phyloP scores from a whole-genome alignment of 1,140 invertebrate genomes.

The Uloborus diversus region DNA sequence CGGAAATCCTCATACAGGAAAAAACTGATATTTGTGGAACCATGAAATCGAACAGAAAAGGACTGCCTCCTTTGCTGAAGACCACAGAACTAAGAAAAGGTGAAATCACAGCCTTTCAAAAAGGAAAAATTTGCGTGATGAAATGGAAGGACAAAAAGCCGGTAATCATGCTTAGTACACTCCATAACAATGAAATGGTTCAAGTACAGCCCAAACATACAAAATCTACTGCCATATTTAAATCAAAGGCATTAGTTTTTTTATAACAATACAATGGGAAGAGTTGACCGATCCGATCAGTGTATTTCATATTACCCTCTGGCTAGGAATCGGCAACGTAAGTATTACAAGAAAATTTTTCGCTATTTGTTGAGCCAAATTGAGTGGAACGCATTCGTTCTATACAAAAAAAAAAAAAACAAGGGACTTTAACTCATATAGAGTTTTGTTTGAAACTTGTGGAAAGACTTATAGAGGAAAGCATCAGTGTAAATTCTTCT shows the following conservation, averaged over 20 bases:
- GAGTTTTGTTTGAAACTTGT: neutral
- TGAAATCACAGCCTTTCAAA: neutral
- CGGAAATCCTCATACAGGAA: neutral
- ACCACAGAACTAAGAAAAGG: neutral
- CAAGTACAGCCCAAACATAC: neutral
- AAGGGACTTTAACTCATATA: neutral
- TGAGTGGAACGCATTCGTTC: neutral
- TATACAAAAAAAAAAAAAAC: neutral
- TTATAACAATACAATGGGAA: neutral
- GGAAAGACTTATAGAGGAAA: neutral
- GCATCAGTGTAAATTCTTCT: neutral
- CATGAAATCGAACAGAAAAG: neutral
- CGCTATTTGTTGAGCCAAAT: neutral
- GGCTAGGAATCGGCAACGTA: neutral
- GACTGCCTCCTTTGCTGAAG: neutral
- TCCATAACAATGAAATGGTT: neutral
- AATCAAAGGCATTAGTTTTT: neutral
- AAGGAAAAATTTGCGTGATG: neutral
- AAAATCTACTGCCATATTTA: neutral
- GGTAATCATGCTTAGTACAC: neutral
- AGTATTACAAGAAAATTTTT: conserved; percentile 10
- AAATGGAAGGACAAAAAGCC: neutral
- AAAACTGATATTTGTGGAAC: neutral
- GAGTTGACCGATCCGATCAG: neutral
- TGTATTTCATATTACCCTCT: neutral